Percentiles rank a stretch among this genome's conserved stretches.
These are phyloP conservation scores for Polymixis lichenea DNA, from an alignment of 2,888 invertebrate genomes.

Conservation along the genomic window DNA sequence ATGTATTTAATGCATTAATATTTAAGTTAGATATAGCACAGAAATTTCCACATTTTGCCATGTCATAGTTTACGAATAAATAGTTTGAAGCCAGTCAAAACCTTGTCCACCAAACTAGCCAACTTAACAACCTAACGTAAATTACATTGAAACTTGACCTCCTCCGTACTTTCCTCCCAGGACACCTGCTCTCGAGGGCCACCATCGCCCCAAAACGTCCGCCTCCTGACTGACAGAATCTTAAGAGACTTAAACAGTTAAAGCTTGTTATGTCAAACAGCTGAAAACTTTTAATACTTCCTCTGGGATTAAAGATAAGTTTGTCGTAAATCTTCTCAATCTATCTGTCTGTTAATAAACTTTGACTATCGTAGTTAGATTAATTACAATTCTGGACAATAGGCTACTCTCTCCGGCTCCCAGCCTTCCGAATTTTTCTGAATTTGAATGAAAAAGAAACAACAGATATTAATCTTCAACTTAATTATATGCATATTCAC, in stretches of 20 bases:
- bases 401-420: not conserved
- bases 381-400: conserved; percentile 28
- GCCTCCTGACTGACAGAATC: conserved; percentile 32
- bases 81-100: too few species aligned
- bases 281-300: conserved; percentile 54
- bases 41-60: not conserved
- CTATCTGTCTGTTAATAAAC: conserved; percentile 36
- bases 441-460: too few species aligned
- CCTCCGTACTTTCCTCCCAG: not conserved
- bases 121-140: conserved; percentile 1
- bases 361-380: conserved; percentile 36
- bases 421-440: not conserved
- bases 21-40: not conserved
- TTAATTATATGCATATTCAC: not conserved
- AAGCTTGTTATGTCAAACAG: conserved; percentile 58
- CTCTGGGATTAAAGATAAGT: conserved; percentile 47
- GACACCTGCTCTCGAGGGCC: conserved; percentile 26
- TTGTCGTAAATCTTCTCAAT: conserved; percentile 40
- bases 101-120: not conserved
- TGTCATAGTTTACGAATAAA: not conserved
- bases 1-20: not conserved
- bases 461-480: not conserved
- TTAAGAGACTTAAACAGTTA: conserved; percentile 54
- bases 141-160: not conserved
- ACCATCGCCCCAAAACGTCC: not conserved